phyloP scores from a whole-genome alignment of 2,113 vertebrate genomes.

The Monarcha castaneiventris region DNA sequence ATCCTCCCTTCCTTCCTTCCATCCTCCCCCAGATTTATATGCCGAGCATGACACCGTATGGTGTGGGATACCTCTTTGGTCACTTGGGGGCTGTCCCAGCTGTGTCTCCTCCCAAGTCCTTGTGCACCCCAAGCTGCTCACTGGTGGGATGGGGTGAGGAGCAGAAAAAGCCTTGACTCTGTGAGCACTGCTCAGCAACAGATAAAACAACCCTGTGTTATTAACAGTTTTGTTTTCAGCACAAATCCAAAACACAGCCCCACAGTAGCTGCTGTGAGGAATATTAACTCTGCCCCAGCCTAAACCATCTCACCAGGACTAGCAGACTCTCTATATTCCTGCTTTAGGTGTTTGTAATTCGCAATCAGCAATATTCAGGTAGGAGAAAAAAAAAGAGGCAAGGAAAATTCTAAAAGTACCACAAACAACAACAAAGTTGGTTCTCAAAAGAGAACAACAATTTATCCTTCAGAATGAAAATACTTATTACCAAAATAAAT shows the following conservation, averaged over 20 bases:
- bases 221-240: background rate
- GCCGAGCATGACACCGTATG: background rate
- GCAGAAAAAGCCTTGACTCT: background rate
- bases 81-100: background rate
- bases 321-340: background rate
- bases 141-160: background rate
- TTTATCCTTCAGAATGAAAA: background rate
- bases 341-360: background rate
- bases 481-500: background rate
- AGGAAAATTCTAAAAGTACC: background rate
- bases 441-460: background rate
- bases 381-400: background rate
- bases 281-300: background rate
- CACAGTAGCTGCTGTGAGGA: background rate
- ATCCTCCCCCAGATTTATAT: background rate
- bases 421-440: background rate
- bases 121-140: background rate
- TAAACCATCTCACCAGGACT: background rate
- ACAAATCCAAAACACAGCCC: background rate
- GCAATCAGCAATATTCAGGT: background rate
- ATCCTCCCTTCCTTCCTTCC: background rate
- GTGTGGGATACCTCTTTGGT: background rate
- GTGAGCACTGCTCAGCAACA: background rate
- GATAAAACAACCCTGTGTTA: background rate
- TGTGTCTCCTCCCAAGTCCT: background rate